phyloP scores from a whole-genome alignment of 2,797 vertebrate species.

The Chanos chanos region DNA sequence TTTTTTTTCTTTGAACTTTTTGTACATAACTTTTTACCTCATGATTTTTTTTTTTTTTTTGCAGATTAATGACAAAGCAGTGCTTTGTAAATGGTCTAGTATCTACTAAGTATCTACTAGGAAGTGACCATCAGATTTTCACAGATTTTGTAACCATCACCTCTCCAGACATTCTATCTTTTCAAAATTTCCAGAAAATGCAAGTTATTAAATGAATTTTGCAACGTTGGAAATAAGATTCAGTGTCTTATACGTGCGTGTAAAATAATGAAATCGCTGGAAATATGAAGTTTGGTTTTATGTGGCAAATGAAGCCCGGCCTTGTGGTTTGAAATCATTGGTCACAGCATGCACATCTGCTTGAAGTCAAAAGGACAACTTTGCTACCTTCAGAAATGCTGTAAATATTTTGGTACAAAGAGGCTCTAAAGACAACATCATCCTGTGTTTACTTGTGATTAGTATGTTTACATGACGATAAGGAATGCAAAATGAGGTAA shows the following conservation, averaged over 20 bases:
- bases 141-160: too few relatives aligned
- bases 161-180: too few relatives aligned
- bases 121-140: too few relatives aligned
- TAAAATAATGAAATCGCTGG: too few relatives aligned
- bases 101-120: too few relatives aligned
- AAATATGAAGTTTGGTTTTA: too few relatives aligned
- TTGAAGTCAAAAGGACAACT: slow-evolving; percentile 63
- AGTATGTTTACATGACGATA: slow-evolving; percentile 60
- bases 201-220: too few relatives aligned
- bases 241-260: not conserved
- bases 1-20: too few relatives aligned
- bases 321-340: slow-evolving; percentile 64
- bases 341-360: slow-evolving; percentile 65
- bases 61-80: too few relatives aligned
- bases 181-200: not conserved
- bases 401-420: slow-evolving; percentile 71
- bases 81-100: too few relatives aligned
- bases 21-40: not conserved
- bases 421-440: slow-evolving; percentile 70
- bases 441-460: slow-evolving; percentile 71
- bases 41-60: too few relatives aligned
- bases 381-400: slow-evolving; percentile 67
- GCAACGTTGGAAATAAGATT: too few relatives aligned
- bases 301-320: slow-evolving; percentile 5
- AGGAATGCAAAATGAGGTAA: slow-evolving; percentile 28